A percentile compares a stretch with the other conserved stretches of the same genome.
Evolutionary conservation across 2,797 vertebrate genomes (phyloP).

Genomic region (Hyperoplus lanceolatus): DNA sequence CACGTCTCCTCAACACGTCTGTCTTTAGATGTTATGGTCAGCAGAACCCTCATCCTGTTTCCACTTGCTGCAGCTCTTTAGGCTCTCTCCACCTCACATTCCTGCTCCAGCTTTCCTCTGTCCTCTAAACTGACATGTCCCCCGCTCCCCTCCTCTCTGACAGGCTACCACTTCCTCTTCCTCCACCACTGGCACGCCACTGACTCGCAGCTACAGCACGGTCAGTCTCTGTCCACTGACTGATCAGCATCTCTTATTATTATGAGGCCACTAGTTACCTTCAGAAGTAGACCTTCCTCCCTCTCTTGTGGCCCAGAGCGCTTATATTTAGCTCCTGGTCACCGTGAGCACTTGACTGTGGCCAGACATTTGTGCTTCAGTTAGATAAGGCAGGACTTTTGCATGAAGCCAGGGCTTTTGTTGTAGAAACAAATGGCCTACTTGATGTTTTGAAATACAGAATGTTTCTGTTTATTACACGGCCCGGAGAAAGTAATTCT

Average conservation of each 20-base stretch:
- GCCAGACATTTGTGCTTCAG: constrained; percentile 40
- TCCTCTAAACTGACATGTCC: constrained; percentile 54
- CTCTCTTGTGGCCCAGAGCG: constrained; percentile 8
- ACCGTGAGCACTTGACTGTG: constrained; percentile 35
- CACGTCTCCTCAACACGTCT: constrained; percentile 25
- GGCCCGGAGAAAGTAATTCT: constrained; percentile 25
- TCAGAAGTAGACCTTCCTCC: constrained; percentile 43
- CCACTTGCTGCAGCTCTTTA: constrained; percentile 31
- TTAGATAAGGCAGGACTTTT: constrained; percentile 48
- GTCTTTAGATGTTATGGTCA: constrained; percentile 35
- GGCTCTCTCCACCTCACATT: constrained; percentile 39
- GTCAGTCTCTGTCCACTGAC: constrained; percentile 84
- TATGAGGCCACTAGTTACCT: constrained; percentile 28
- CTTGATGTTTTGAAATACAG: constrained; percentile 23
- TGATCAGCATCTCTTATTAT: constrained; percentile 46
- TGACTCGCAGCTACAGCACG: constrained; percentile 91
- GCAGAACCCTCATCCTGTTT: constrained; percentile 63
- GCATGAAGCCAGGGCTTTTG: constrained; percentile 38
- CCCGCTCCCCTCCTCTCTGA: constrained; percentile 60
- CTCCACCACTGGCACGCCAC: constrained; percentile 80
- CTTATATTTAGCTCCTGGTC: constrained; percentile 70
- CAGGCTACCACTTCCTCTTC: constrained; percentile 86
- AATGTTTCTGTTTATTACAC: constrained; percentile 43
- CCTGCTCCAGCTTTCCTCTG: constrained; percentile 42
- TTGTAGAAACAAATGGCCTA: constrained; percentile 25